These are phyloP conservation scores for Enoplolaimus lenunculus DNA, from an alignment of 2,888 invertebrate species.

Conservation along the genomic window DNA sequence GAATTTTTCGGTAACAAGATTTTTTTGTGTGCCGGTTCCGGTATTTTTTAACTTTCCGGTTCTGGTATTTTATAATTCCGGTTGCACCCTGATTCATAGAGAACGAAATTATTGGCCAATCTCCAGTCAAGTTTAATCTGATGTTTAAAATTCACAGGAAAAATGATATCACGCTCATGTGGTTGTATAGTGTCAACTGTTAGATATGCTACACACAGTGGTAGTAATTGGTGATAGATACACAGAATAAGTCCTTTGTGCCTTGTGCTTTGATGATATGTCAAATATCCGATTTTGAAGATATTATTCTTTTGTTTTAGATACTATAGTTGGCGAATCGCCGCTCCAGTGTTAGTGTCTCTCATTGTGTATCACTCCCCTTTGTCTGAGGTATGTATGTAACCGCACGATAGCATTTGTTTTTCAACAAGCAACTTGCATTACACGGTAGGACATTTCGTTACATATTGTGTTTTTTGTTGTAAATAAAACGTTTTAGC, in stretches of 20 bases:
- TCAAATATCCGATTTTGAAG: background rate
- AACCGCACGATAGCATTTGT: background rate
- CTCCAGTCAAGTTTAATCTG: background rate
- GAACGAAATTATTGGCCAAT: no score
- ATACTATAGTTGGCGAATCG: slow-evolving; percentile 73
- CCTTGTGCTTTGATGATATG: background rate
- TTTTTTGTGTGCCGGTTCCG: no score
- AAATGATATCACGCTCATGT: background rate
- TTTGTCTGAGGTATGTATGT: background rate
- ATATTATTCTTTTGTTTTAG: slow-evolving; percentile 28
- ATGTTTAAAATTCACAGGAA: background rate
- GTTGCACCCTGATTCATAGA: no score
- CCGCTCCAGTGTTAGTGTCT: slow-evolving; percentile 75
- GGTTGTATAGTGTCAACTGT: background rate
- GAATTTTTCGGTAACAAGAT: no score
- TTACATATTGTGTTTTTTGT: background rate
- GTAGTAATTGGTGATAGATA: background rate
- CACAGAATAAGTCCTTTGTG: background rate
- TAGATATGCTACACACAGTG: no score
- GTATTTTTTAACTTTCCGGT: no score
- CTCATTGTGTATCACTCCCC: slow-evolving; percentile 59
- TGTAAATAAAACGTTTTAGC: no score
- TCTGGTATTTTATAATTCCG: no score
- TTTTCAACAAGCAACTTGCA: background rate
- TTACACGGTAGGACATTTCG: background rate